These are phyloP conservation scores for Pholis gunnellus DNA, from an alignment of 2,113 vertebrate genomes.

Conservation along the genomic window DNA sequence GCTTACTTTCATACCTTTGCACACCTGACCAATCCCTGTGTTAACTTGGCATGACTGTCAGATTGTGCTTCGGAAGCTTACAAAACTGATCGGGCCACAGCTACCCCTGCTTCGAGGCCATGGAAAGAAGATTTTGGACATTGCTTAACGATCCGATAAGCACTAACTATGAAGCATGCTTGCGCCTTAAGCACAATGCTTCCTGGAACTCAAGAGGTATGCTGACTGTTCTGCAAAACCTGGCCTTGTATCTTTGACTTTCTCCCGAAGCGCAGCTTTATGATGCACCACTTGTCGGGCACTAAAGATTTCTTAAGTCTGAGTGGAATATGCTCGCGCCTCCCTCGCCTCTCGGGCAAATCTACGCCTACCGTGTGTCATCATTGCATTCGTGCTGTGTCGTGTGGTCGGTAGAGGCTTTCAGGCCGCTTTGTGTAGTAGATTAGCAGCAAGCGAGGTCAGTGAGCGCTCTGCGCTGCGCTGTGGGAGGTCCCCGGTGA, in stretches of 20 bases:
- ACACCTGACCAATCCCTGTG: not conserved
- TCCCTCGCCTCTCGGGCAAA: not conserved
- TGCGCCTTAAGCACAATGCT: not conserved
- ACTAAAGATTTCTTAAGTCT: not conserved
- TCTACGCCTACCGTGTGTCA: not conserved
- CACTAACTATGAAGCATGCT: not conserved
- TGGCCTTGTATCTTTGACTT: not conserved
- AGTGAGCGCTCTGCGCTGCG: not conserved
- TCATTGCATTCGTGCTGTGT: not conserved
- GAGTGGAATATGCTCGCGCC: not conserved
- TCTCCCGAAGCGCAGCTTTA: not conserved
- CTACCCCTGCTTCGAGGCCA: not conserved
- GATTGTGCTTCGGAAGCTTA: no score
- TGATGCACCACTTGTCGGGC: not conserved
- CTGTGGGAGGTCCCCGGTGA: not conserved
- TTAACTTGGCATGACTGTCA: no score
- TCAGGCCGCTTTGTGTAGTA: constrained; percentile 3
- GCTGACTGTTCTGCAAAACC: not conserved
- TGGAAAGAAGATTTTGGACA: not conserved
- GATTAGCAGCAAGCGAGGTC: not conserved
- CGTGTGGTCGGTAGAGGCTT: not conserved
- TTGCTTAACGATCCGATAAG: not conserved
- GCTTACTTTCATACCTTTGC: not conserved
- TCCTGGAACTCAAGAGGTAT: not conserved
- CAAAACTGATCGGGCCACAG: not conserved